A percentile compares a stretch with the other conserved stretches of the same genome.
Conservation (phyloP, 2,113 vertebrate genomes). For the Crotophaga sulcirostris region DNA sequence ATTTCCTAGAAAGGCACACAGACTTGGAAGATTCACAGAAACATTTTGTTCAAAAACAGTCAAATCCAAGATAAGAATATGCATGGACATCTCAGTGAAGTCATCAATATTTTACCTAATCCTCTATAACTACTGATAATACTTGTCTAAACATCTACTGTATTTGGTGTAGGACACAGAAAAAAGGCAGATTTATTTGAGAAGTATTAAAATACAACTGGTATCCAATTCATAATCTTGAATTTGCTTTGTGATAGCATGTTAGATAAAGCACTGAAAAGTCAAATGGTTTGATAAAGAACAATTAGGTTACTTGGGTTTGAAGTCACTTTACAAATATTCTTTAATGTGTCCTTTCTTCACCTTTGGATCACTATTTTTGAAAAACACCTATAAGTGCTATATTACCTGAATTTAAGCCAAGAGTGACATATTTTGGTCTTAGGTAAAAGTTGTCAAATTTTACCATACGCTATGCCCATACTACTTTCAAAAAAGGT, state of each 20-base stretch:
- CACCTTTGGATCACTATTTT: not conserved
- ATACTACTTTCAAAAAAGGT: not conserved
- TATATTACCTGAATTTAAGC: not conserved
- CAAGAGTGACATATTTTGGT: not conserved
- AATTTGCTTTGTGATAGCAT: not conserved
- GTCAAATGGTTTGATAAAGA: not conserved
- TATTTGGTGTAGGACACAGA: too few species aligned
- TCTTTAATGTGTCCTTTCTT: not conserved
- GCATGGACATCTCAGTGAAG: not conserved
- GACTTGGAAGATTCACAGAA: not conserved
- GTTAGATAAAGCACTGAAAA: not conserved
- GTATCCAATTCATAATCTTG: not conserved
- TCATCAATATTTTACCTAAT: not conserved
- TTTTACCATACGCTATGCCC: accelerated
- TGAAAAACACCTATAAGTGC: not conserved
- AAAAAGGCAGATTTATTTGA: not conserved
- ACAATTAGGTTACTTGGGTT: not conserved
- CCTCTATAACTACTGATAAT: not conserved
- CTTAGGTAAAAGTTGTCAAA: not conserved
- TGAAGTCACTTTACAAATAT: not conserved
- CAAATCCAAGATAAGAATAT: not conserved
- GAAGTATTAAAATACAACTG: not conserved
- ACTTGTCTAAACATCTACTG: not conserved
- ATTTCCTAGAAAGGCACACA: not conserved
- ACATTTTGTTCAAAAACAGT: not conserved